Percentiles rank a stretch among this genome's conserved stretches.
phyloP scores from a whole-genome alignment of 2,888 invertebrate genomes.

The Bugula neritina region DNA sequence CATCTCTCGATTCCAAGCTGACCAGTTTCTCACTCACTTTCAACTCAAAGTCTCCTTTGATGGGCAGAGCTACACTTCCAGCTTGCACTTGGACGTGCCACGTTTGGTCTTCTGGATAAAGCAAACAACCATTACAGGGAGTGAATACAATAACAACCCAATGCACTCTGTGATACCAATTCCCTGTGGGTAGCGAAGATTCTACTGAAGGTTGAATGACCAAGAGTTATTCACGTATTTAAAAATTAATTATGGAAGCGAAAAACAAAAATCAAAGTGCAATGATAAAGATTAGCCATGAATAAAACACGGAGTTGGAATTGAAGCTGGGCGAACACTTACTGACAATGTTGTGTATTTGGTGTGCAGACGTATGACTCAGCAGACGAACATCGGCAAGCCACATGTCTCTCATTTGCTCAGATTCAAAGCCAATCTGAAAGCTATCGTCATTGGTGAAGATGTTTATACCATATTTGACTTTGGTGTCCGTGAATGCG shows the following conservation, averaged over 20 bases:
- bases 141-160: too few relatives aligned
- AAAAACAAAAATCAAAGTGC: too few relatives aligned
- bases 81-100: conserved; percentile 85
- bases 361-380: neutral
- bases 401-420: conserved; percentile 77
- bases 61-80: conserved; percentile 61
- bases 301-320: too few relatives aligned
- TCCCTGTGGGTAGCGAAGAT: too few relatives aligned
- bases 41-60: neutral
- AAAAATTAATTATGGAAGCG: too few relatives aligned
- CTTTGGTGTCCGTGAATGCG: conserved; percentile 72
- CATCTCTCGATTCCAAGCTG: neutral
- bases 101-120: conserved; percentile 73
- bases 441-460: conserved; percentile 86
- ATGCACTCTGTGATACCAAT: too few relatives aligned
- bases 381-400: conserved; percentile 61
- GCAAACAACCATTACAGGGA: too few relatives aligned
- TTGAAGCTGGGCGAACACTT: too few relatives aligned
- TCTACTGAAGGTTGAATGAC: too few relatives aligned
- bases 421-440: conserved; percentile 74
- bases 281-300: too few relatives aligned
- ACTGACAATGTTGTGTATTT: neutral
- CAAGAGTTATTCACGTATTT: too few relatives aligned
- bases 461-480: conserved; percentile 78
- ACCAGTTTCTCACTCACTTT: neutral